Base-by-base conservation (phyloP, 2,113 vertebrate species). In the Bettongia penicillata region DNA sequence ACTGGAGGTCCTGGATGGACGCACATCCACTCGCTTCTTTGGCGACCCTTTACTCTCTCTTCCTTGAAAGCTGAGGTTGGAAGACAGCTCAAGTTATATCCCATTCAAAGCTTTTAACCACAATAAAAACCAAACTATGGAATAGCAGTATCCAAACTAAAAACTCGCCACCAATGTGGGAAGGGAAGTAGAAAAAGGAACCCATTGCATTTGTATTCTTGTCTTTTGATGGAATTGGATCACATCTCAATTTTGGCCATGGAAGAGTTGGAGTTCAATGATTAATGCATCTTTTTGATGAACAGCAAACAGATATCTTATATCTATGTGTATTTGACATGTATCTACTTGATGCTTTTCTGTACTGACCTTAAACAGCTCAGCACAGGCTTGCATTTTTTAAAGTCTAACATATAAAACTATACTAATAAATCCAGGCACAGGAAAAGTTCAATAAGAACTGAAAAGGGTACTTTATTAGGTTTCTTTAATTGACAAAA, bases 1-100 rank as follows among this genome's bases (percentile, higher is more conserved):
- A 93, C 99, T 99, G 89, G 99, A 98, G 0, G 99, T 98, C 94
- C 99, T 99, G 0, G 99, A 99, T 93, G 99, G 98, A 47, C 99
- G 99, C 26, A 99, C 98, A 0, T 99, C 99, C 37, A 98, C 93
- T 16, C 99, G 98, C 90, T 99, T 99, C 97, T 99, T 99, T 0
- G 99, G 99, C 91, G 99, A 99, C 2, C 98, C 98, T 97, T 99
- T 99, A 19, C 98, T 96, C 95, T 99, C 99, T 98, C 99, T 99
- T 11, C 98, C 97, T 3, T 99, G 99, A 97, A 99, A 99, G 97
- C 99, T 99, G 98, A 50, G 94, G 24, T 90, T 84, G 49, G 95
- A 96, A 98, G 31, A 37, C 11, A 14, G 24, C 0, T 5, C 0
- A 0, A 12, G n/a, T 77, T 14, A 52, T 0, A 5, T 0, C 2